Percentiles rank a stretch among this genome's conserved stretches.
phyloP scores from a whole-genome alignment of 2,113 vertebrate species.

The Neogale vison region DNA sequence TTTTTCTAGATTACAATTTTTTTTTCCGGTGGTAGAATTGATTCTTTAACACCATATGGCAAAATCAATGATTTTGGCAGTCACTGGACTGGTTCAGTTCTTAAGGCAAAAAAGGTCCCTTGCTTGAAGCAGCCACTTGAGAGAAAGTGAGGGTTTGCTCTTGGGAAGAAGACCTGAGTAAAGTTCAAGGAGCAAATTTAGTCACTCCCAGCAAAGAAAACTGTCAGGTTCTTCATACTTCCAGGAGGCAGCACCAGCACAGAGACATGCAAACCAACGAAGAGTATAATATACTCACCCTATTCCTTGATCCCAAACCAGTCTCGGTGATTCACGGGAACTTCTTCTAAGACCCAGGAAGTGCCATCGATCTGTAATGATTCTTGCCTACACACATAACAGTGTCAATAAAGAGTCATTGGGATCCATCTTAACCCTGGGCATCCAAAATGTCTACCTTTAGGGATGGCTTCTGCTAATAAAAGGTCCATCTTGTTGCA shows the following conservation, averaged over 20 bases:
- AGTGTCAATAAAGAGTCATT: slow-evolving; percentile 75
- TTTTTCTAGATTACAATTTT: slow-evolving; percentile 64
- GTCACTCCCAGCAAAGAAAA: slow-evolving; percentile 59
- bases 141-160: slow-evolving; percentile 70
- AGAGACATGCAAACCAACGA: slow-evolving; percentile 74
- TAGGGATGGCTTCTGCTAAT: slow-evolving; percentile 64
- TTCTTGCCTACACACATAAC: slow-evolving; percentile 66
- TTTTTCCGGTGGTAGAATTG: slow-evolving; percentile 37
- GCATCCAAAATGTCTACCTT: slow-evolving; percentile 73
- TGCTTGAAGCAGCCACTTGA: slow-evolving; percentile 74
- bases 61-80: slow-evolving; percentile 64
- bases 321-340: slow-evolving; percentile 61
- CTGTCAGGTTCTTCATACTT: slow-evolving; percentile 65
- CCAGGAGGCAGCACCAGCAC: slow-evolving; percentile 51
- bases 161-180: slow-evolving; percentile 64
- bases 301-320: slow-evolving; percentile 62
- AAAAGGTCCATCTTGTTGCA: slow-evolving; percentile 76
- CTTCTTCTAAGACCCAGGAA: slow-evolving; percentile 68
- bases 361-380: slow-evolving; percentile 60
- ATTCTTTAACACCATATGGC: slow-evolving; percentile 64
- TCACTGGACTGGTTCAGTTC: slow-evolving; percentile 63
- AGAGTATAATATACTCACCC: slow-evolving; percentile 79
- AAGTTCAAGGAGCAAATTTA: slow-evolving; percentile 75
- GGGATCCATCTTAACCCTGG: slow-evolving; percentile 70
- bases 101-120: slow-evolving; percentile 65